These are phyloP conservation scores for Typhlichthys eigenmanni DNA, from an alignment of 2,797 vertebrate species.

Conservation along the genomic window DNA sequence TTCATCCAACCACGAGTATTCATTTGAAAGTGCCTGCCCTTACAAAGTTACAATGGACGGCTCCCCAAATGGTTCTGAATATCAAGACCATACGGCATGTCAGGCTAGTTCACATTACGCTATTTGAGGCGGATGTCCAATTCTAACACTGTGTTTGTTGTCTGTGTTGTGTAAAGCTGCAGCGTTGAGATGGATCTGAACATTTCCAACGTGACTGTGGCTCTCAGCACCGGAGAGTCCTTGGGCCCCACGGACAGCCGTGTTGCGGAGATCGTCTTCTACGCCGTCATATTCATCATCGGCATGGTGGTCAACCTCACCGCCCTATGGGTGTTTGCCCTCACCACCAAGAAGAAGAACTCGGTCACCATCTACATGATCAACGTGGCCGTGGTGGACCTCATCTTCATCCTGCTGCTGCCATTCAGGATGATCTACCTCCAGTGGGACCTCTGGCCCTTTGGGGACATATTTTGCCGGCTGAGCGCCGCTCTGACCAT, in stretches of 20 bases:
- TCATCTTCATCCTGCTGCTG: conserved; percentile 85
- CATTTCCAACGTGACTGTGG: conserved; percentile 54
- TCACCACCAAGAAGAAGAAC: conserved; percentile 93
- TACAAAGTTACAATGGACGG: too few species aligned
- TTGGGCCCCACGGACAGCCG: conserved; percentile 81
- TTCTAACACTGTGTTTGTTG: conserved; percentile 2
- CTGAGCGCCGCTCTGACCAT: conserved; percentile 83
- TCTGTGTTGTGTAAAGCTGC: conserved; percentile 14
- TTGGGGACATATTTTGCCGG: conserved; percentile 88
- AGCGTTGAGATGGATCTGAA: conserved; percentile 59
- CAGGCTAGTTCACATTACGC: too few species aligned
- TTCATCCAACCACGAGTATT: too few species aligned
- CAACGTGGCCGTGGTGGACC: conserved; percentile 91
- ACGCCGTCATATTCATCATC: conserved; percentile 83
- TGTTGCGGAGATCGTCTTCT: conserved; percentile 85
- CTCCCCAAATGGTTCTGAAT: too few species aligned
- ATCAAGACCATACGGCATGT: too few species aligned
- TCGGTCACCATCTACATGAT: conserved; percentile 96
- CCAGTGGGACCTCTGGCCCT: conserved; percentile 83
- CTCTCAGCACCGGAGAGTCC: background rate
- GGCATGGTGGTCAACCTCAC: conserved; percentile 88
- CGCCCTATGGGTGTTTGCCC: conserved; percentile 94
- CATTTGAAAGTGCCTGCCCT: too few species aligned
- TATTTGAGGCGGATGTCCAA: background rate
- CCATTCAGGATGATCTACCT: conserved; percentile 91